phyloP scores from a whole-genome alignment of 2,113 vertebrate genomes.

The Actenoides lindsayi region DNA sequence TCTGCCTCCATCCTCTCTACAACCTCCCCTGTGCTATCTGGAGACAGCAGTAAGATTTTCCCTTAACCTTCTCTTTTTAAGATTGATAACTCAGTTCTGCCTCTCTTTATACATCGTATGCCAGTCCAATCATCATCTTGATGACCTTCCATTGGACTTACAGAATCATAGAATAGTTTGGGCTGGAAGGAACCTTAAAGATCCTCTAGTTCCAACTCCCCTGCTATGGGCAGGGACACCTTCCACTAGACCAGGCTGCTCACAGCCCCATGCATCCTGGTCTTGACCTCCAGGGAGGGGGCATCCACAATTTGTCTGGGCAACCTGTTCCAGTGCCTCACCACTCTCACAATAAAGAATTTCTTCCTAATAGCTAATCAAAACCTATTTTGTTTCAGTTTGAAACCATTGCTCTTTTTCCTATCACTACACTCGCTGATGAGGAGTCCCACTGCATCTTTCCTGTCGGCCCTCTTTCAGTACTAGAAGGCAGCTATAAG shows the following conservation, averaged over 20 bases:
- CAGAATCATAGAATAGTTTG: background rate
- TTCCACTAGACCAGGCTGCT: background rate
- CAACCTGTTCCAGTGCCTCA: background rate
- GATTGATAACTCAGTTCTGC: background rate
- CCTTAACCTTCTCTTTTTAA: background rate
- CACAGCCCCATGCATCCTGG: background rate
- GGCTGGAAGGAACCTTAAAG: background rate
- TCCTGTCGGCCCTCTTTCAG: background rate
- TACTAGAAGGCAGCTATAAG: too few species aligned
- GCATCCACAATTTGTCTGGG: background rate
- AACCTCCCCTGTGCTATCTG: background rate
- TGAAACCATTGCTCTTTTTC: background rate
- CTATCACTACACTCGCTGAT: background rate
- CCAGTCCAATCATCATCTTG: background rate
- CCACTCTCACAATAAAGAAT: background rate
- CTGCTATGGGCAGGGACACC: background rate
- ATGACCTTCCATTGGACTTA: background rate
- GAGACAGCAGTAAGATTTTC: background rate
- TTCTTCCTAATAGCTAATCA: background rate
- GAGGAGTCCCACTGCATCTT: background rate
- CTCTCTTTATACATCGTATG: background rate
- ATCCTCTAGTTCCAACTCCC: background rate
- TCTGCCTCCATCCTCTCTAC: background rate
- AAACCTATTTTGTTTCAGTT: background rate
- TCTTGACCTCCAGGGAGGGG: background rate